Evolutionary conservation across 2,113 vertebrate genomes (phyloP), one percentile per base, ranked within the genome.

Genomic region (Nansenia antarctica): DNA sequence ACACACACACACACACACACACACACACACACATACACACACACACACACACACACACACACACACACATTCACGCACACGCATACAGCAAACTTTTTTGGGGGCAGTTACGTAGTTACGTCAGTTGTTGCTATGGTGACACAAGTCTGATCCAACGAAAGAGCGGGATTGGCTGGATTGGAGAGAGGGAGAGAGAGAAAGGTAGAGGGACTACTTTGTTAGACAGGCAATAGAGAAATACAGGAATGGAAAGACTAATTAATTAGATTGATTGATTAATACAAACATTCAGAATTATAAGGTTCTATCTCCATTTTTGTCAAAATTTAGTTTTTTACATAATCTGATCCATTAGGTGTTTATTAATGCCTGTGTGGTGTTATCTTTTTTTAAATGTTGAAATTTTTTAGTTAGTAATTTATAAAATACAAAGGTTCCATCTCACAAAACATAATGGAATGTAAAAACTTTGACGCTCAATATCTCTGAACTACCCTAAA

Each of bases 61-160:
- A 78, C 67, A 82, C 18, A 9, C 27, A 5, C 45, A 18, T 2
- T 37, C 24, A 30, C 8, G 15, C 29, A 29, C 32, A 78, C 58
- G 52, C 18, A 54, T 32, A 35, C 15, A 52, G 66, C 68, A 67
- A 72, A 78, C 70, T 74, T 67, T 76, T 77, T 73, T 26, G 35
- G 27, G 49, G 78, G 73, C 78, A 66, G 79, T 77, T 91, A 86
- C 82, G 82, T 87, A 68, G 81, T n/a, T n/a, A 91, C 88, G 90
- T 91, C 90, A 91, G 90, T 88, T 92, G 91, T 92, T 91, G 90
- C 91, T 86, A 91, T 91, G 88, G 90, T 87, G 86, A 91, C 61
- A 84, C 77, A 66, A 83, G 80, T 76, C 82, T 54, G 79, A 90
- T 86, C 79, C 77, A 84, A 79, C 67, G 57, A 53, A 77, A 62